Conservation (phyloP, 2,113 vertebrate species). For the Chiloscyllium plagiosum region DNA sequence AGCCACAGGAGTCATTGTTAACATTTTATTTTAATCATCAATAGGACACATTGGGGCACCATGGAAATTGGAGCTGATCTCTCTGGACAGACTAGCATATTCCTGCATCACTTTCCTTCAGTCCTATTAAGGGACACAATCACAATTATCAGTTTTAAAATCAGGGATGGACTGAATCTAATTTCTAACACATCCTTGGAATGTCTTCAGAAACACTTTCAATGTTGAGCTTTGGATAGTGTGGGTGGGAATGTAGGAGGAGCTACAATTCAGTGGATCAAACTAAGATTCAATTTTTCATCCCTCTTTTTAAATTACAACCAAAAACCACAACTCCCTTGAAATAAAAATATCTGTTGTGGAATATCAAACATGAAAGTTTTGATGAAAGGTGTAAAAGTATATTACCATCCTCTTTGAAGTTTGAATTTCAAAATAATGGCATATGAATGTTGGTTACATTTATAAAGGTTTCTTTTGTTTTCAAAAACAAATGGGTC, state of each 20-base stretch:
- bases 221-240: neutral
- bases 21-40: neutral
- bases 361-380: neutral
- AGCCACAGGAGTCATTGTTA: neutral
- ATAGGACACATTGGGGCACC: neutral
- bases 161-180: neutral
- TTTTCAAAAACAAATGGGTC: too few relatives aligned
- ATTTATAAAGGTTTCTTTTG: too few relatives aligned
- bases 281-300: neutral
- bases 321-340: neutral
- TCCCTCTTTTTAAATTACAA: neutral
- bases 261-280: neutral
- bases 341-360: neutral
- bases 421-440: too few relatives aligned
- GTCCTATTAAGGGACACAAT: neutral
- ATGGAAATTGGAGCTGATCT: neutral
- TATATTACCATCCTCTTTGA: too few relatives aligned
- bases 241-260: neutral
- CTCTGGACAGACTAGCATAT: neutral
- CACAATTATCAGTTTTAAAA: neutral
- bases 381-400: too few relatives aligned
- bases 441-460: too few relatives aligned
- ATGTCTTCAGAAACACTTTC: neutral
- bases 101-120: neutral
- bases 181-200: neutral